phyloP scores from a whole-genome alignment of 2,797 vertebrate species.

The Danionella dracula region DNA sequence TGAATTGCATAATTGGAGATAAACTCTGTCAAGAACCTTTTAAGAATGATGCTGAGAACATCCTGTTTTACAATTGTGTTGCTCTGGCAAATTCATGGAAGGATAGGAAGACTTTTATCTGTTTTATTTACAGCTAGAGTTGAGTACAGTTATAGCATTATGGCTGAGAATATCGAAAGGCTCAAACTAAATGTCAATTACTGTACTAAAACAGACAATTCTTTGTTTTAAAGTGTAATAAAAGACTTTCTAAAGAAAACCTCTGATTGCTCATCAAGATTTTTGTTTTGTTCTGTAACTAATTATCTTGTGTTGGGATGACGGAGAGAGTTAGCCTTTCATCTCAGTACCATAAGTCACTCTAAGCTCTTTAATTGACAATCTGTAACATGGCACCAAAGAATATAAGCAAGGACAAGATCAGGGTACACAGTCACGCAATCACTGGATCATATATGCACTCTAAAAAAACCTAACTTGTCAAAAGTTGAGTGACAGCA shows the following conservation, averaged over 20 bases:
- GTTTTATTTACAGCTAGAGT: too few relatives aligned
- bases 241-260: too few relatives aligned
- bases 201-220: too few relatives aligned
- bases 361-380: slow-evolving; percentile 27
- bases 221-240: too few relatives aligned
- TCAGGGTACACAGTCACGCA: neutral
- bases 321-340: slow-evolving; percentile 28
- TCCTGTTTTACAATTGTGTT: neutral
- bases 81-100: too few relatives aligned
- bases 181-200: too few relatives aligned
- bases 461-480: too few relatives aligned
- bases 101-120: too few relatives aligned
- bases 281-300: slow-evolving; percentile 7
- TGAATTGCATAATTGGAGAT: neutral
- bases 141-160: too few relatives aligned
- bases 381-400: slow-evolving; percentile 12
- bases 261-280: neutral
- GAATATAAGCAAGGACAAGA: slow-evolving; percentile 11
- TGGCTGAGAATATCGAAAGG: too few relatives aligned
- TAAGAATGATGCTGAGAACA: neutral
- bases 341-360: slow-evolving; percentile 12
- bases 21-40: neutral
- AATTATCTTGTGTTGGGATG: neutral
- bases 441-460: neutral
- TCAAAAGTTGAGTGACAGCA: too few relatives aligned